phyloP scores from a whole-genome alignment of 1,140 invertebrate genomes.

The Stegodyphus mimosarum region DNA sequence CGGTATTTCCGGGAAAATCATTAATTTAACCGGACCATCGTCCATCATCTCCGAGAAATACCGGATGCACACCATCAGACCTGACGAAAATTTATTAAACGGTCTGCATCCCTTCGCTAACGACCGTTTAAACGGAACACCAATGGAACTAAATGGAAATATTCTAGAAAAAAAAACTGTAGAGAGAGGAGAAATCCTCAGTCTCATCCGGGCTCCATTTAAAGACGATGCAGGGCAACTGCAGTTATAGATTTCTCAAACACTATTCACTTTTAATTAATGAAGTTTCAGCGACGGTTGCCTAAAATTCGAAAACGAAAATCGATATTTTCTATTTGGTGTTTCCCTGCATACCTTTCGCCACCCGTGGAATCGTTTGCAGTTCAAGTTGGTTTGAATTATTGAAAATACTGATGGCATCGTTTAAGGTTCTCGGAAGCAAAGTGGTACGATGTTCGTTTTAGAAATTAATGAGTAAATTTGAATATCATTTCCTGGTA shows the following conservation, averaged over 20 bases:
- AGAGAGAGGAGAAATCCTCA: neutral
- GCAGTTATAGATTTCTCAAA: slow-evolving; percentile 17
- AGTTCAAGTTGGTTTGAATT: too few species aligned
- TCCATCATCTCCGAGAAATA: neutral
- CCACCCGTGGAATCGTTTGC: too few species aligned
- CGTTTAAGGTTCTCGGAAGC: too few species aligned
- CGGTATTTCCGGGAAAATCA: too few species aligned
- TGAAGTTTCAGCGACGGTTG: neutral
- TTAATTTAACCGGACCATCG: neutral
- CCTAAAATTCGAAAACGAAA: slow-evolving; percentile 17
- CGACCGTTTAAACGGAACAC: neutral
- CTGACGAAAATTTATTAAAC: slow-evolving; percentile 8
- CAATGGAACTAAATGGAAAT: slow-evolving; percentile 9
- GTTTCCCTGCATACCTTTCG: too few species aligned
- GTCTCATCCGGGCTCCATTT: neutral
- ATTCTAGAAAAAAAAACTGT: neutral
- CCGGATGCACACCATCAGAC: neutral
- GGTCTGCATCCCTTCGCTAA: neutral
- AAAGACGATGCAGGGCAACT: neutral
- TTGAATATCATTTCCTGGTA: too few species aligned
- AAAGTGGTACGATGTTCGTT: too few species aligned
- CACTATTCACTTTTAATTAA: slow-evolving; percentile 3
- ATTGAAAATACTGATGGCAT: too few species aligned
- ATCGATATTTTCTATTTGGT: slow-evolving; percentile 28
- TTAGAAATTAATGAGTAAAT: too few species aligned